Evolutionary conservation across 2,113 vertebrate genomes (phyloP).

Genomic region (Lanius ludovicianus): DNA sequence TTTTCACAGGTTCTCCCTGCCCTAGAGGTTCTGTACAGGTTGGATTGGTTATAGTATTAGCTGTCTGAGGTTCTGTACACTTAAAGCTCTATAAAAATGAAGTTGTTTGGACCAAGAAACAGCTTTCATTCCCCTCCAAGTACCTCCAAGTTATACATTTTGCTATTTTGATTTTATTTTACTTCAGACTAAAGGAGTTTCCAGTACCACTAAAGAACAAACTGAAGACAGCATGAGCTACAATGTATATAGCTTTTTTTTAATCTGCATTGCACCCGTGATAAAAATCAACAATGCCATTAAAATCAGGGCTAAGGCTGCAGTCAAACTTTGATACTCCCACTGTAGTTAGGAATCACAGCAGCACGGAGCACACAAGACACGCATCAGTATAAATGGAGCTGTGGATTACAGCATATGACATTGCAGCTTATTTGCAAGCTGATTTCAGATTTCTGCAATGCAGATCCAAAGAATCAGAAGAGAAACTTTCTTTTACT

Average conservation of each 20-base stretch:
- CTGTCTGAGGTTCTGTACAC: slow-evolving; percentile 28
- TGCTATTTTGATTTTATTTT: slow-evolving; percentile 52
- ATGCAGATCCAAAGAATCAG: background rate
- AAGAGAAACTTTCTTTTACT: background rate
- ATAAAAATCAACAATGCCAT: background rate
- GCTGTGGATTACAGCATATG: background rate
- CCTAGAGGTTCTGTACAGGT: background rate
- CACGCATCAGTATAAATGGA: background rate
- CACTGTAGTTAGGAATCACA: background rate
- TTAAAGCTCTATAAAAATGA: background rate
- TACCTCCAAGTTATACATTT: slow-evolving; percentile 57
- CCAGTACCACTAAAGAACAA: slow-evolving; percentile 9
- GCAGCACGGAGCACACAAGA: background rate
- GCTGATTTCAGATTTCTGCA: slow-evolving; percentile 19
- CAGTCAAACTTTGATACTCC: background rate
- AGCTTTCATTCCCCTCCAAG: slow-evolving; percentile 36
- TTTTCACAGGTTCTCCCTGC: background rate
- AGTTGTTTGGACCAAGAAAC: slow-evolving; percentile 32
- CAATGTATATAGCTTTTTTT: background rate
- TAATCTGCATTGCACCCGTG: background rate
- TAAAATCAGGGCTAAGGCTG: background rate
- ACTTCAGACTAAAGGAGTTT: slow-evolving; percentile 16
- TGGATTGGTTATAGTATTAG: background rate
- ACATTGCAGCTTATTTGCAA: background rate
- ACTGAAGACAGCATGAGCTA: background rate